Evolutionary conservation across 2,113 vertebrate genomes (phyloP).

Genomic region (Odontophorus gujanensis): DNA sequence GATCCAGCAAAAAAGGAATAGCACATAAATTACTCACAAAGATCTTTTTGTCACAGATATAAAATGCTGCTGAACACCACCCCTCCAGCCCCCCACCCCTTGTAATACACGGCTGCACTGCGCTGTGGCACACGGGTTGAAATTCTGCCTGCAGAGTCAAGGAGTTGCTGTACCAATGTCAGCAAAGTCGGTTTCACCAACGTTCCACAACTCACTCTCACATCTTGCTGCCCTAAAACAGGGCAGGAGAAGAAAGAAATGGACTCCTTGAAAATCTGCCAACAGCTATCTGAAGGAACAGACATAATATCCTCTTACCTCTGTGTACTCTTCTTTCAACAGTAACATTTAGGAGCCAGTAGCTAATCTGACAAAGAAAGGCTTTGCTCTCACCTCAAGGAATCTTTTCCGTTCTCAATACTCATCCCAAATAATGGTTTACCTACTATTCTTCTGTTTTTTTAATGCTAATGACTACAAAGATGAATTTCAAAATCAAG

Average conservation of each 20-base stretch:
- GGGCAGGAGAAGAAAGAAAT: not conserved
- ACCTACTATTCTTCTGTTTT: not conserved
- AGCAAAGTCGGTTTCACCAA: not conserved
- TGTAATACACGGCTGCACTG: not conserved
- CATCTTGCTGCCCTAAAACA: not conserved
- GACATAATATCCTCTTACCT: not conserved
- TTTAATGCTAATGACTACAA: not conserved
- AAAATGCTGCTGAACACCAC: not conserved
- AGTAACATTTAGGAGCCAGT: not conserved
- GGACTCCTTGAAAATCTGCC: not conserved
- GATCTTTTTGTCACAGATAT: not conserved
- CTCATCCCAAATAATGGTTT: not conserved
- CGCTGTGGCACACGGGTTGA: not conserved
- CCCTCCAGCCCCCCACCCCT: not conserved
- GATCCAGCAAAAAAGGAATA: not conserved
- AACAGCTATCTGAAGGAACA: not conserved
- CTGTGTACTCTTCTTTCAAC: not conserved
- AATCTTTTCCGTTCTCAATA: not conserved
- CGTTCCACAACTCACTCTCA: not conserved
- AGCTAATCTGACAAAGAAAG: not conserved
- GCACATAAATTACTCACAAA: not conserved
- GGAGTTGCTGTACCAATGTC: not conserved
- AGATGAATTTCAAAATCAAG: not conserved
- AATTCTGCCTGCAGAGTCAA: not conserved
- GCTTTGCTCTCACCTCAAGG: not conserved